A percentile compares a stretch with the other conserved stretches of the same genome.
These are phyloP conservation scores for Cydia amplana DNA, from an alignment of 1,140 invertebrate genomes.

Conservation along the genomic window DNA sequence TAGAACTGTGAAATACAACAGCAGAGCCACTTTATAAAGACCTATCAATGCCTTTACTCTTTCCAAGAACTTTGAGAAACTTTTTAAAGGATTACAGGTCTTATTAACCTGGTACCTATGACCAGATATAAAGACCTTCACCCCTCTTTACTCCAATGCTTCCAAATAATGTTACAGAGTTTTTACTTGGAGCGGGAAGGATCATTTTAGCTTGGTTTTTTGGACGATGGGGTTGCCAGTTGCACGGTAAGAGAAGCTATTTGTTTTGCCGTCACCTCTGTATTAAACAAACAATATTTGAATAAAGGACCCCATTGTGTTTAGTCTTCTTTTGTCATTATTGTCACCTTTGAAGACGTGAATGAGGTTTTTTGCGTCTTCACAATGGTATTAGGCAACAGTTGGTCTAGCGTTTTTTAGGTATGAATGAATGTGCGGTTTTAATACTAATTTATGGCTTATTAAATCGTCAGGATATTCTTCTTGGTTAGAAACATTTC, in stretches of 20 bases:
- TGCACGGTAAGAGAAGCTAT: conserved; percentile 53
- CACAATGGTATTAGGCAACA: conserved; percentile 30
- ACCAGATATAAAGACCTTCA: not conserved
- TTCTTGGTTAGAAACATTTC: not conserved
- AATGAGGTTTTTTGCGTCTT: conserved; percentile 36
- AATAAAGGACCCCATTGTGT: conserved; percentile 69
- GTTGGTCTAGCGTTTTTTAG: conserved; percentile 30
- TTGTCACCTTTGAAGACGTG: conserved; percentile 71
- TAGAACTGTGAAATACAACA: conserved; percentile 64
- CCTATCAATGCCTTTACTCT: conserved; percentile 35
- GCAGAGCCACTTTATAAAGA: conserved; percentile 41
- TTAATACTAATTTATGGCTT: conserved; percentile 33
- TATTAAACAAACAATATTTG: conserved; percentile 75
- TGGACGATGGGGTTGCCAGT: conserved; percentile 58
- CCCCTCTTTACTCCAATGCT: not conserved
- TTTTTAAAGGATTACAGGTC: conserved; percentile 16
- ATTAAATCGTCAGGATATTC: conserved; percentile 4
- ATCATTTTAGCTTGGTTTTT: conserved; percentile 44
- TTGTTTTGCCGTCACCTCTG: conserved; percentile 74
- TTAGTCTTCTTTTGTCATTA: conserved; percentile 63
- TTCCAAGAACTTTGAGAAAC: not conserved
- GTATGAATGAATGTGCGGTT: conserved; percentile 24
- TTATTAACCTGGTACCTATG: not conserved
- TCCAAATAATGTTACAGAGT: conserved; percentile 28
- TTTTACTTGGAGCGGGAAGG: conserved; percentile 11